Percentiles rank a stretch among this genome's conserved stretches.
phyloP scores from a whole-genome alignment of 2,113 vertebrate genomes.

The Gyps fulvus region DNA sequence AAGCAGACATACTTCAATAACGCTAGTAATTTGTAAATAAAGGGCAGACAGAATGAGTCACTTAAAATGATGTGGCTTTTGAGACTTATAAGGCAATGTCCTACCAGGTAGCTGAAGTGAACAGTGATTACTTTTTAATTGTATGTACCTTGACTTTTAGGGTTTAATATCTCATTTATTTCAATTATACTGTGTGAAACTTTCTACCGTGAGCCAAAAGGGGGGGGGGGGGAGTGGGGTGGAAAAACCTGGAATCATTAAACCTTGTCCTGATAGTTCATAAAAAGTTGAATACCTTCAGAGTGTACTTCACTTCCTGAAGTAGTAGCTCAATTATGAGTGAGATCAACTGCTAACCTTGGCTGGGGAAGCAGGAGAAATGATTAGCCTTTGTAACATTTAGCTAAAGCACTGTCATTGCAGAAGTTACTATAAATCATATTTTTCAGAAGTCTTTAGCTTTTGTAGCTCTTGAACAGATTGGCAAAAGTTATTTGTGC shows the following conservation, averaged over 20 bases:
- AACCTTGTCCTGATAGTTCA: not conserved
- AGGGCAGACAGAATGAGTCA: not conserved
- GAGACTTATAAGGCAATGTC: not conserved
- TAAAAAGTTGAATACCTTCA: not conserved
- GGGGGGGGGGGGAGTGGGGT: no score
- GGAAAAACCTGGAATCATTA: not conserved
- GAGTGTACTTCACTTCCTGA: not conserved
- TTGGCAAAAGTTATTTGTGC: not conserved
- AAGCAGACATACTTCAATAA: not conserved
- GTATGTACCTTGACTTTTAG: not conserved
- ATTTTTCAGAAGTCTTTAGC: not conserved
- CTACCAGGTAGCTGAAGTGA: not conserved
- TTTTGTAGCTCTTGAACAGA: not conserved
- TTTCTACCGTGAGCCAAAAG: not conserved
- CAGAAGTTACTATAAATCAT: not conserved
- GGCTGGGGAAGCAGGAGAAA: not conserved
- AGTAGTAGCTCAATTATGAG: not conserved
- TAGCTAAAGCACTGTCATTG: not conserved
- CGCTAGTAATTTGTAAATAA: constrained; percentile 28
- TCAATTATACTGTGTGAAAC: not conserved
- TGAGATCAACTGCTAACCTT: not conserved
- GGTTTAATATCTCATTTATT: constrained; percentile 21
- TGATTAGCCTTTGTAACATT: not conserved
- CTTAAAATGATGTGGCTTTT: not conserved
- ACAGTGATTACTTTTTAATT: constrained; percentile 26